Conservation (phyloP, 2,797 vertebrate genomes). For the Nasua narica region DNA sequence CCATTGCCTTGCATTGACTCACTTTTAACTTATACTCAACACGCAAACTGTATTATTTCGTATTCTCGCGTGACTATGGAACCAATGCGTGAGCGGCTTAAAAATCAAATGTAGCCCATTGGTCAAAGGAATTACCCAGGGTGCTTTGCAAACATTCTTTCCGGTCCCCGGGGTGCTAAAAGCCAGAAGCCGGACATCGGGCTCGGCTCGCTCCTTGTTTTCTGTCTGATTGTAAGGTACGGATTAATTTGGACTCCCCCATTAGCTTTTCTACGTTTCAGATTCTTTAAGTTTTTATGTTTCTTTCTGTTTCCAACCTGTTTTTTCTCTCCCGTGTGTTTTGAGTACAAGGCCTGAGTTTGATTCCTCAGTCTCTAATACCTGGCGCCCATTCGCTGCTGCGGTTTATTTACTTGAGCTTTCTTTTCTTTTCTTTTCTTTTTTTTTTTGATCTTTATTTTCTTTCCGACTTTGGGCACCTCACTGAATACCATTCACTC, state of each 20-base stretch:
- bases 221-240: not conserved
- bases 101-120: not conserved
- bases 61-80: not conserved
- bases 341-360: not conserved
- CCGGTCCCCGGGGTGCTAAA: not conserved
- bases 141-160: not conserved
- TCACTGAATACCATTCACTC: not conserved
- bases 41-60: not conserved
- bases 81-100: not conserved
- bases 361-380: not conserved
- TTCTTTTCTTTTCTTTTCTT: slow-evolving; percentile 33
- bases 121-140: not conserved
- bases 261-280: not conserved
- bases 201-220: not conserved
- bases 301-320: not conserved
- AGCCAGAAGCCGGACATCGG: not conserved
- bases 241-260: not conserved
- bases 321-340: not conserved
- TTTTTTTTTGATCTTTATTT: not conserved
- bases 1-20: not conserved
- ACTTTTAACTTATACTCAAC: not conserved
- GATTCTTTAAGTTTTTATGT: not conserved
- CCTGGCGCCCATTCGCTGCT: not conserved
- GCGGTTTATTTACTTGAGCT: slow-evolving; percentile 1
- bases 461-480: not conserved